Percentiles rank a stretch among this genome's conserved stretches.
phyloP scores from a whole-genome alignment of 2,113 vertebrate genomes.

The Dendropsophus ebraccatus region DNA sequence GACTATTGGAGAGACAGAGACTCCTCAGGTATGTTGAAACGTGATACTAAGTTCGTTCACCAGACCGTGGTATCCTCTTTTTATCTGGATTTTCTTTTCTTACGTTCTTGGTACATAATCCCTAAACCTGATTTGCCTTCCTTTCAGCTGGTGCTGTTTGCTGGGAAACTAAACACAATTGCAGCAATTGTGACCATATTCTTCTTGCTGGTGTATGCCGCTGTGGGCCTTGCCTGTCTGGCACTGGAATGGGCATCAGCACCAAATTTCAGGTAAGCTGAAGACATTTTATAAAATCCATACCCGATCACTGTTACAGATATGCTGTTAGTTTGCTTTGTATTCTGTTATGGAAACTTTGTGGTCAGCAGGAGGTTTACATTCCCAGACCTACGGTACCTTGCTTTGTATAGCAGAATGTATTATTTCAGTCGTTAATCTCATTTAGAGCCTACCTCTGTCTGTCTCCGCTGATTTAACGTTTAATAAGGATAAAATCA shows the following conservation, averaged over 20 bases:
- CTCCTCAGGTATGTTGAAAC: background rate
- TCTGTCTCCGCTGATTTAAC: no score
- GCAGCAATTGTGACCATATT: slow-evolving; percentile 89
- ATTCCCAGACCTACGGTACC: background rate
- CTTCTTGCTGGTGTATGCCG: slow-evolving; percentile 89
- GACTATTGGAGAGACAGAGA: background rate
- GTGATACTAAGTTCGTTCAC: no score
- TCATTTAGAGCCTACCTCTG: background rate
- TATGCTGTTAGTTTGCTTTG: background rate
- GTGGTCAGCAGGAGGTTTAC: background rate
- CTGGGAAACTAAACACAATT: slow-evolving; percentile 91
- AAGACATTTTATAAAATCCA: background rate
- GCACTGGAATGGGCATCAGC: slow-evolving; percentile 90
- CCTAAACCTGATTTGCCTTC: background rate
- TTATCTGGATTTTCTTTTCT: background rate
- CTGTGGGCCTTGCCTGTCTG: slow-evolving; percentile 87
- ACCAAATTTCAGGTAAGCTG: slow-evolving; percentile 85
- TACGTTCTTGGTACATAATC: background rate
- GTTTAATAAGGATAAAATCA: no score
- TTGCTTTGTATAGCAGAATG: background rate
- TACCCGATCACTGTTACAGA: background rate
- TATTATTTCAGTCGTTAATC: background rate
- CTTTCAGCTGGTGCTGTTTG: slow-evolving; percentile 85
- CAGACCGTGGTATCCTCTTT: background rate
- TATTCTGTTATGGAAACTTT: background rate